Percentiles rank a stretch among this genome's conserved stretches.
Conservation (phyloP, 2,113 vertebrate genomes). For the Sylvilagus bachmani region DNA sequence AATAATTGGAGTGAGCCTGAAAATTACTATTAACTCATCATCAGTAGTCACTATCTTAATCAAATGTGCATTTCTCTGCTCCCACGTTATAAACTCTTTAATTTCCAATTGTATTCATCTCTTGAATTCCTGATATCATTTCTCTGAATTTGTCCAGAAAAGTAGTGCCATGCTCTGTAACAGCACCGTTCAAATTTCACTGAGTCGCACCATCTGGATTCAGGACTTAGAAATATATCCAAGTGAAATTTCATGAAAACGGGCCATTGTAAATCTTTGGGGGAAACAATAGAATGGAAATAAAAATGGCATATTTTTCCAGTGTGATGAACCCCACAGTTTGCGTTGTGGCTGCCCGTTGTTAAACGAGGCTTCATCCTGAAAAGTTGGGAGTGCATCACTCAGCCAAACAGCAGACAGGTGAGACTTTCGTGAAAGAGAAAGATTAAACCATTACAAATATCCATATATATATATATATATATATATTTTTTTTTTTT, state of each 20-base stretch:
- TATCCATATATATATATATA: too few relatives aligned
- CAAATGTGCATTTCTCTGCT: neutral
- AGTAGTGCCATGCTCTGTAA: neutral
- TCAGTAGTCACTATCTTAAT: neutral
- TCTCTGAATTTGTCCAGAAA: conserved; percentile 13
- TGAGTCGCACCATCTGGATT: conserved; percentile 72
- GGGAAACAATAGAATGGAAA: conserved; percentile 78
- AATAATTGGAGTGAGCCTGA: neutral
- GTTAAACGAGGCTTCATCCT: conserved; percentile 84
- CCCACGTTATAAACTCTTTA: neutral
- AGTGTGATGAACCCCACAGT: conserved; percentile 85
- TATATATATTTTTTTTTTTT: too few relatives aligned
- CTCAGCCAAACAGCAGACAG: conserved; percentile 70
- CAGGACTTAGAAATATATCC: conserved; percentile 81
- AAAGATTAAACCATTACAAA: conserved; percentile 70
- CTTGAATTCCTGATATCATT: neutral
- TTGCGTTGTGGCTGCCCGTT: conserved; percentile 84
- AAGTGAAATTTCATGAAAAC: conserved; percentile 81
- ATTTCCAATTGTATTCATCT: neutral
- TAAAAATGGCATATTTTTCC: conserved; percentile 86
- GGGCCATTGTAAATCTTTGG: conserved; percentile 85
- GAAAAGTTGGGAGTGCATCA: conserved; percentile 78
- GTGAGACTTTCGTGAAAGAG: conserved; percentile 82
- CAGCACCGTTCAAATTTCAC: conserved; percentile 24
- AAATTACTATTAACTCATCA: neutral